Evolutionary conservation across 92 coral and sea anemone genomes (phyloP).

Genomic region (Paragorgia papillata): DNA sequence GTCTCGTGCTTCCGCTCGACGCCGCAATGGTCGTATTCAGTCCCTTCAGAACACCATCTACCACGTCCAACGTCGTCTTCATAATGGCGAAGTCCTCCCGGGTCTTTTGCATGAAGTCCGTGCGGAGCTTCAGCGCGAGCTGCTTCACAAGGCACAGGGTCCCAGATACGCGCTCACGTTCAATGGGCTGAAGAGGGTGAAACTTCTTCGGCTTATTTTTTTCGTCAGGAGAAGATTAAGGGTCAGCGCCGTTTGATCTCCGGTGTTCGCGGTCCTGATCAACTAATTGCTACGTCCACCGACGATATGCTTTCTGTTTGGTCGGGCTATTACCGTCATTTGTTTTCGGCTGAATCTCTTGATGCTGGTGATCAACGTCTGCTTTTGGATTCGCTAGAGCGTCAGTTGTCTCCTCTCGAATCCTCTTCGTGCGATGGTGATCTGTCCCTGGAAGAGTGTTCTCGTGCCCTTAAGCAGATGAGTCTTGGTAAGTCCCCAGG

Average conservation of each 20-base stretch:
- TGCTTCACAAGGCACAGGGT: constrained; percentile 6
- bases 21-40: not conserved
- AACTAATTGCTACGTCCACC: not conserved
- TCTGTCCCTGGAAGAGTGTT: constrained; percentile 34
- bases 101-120: not conserved
- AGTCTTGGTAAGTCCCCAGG: constrained; percentile 48
- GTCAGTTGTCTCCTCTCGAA: not conserved
- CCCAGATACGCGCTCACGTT: no score
- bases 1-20: not conserved
- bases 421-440: constrained; percentile 44
- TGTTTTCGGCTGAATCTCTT: not conserved
- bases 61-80: not conserved
- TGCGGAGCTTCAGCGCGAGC: not conserved
- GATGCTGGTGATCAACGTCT: not conserved
- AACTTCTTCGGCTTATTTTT: constrained; percentile 4
- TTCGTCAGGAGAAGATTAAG: not conserved
- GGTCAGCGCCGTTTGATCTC: not conserved
- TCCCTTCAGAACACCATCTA: not conserved
- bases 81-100: not conserved
- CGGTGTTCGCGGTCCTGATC: not conserved
- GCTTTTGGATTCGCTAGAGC: not conserved
- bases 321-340: not conserved
- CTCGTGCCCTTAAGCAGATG: constrained; percentile 44
- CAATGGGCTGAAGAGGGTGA: constrained; percentile 27
- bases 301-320: not conserved